Base-by-base conservation (phyloP, 2,797 vertebrate species). In the Gymnocypris eckloni region DNA sequence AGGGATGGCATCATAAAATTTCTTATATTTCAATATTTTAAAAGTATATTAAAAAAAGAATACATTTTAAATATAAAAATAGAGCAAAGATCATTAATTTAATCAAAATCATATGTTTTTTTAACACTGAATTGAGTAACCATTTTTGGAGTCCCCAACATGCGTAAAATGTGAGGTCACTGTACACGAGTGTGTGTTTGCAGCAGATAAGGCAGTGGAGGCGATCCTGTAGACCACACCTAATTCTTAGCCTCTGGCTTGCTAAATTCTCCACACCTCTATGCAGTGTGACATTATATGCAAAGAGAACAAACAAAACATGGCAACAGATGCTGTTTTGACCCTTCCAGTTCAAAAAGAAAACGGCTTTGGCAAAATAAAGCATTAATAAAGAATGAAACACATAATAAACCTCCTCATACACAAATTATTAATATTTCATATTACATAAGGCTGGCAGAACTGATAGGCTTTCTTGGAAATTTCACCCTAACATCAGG, bases 161-260 rank as follows among this genome's bases (percentile, higher is more conserved):
- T 87, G 73, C 52, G 85, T 61, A 81, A 13, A 41, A 72, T 59
- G 76, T 69, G 66, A 69, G 33, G 66, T 69, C 66, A 69, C 33
- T 69, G 66, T 7, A 20, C 33, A 10, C 4, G 54, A 10, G 82
- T 39, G 64, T 84, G 41, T 89, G 85, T 41, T 41, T 80, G 33
- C 18, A 43, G 1, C 22, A 82, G 89, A 89, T 89, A 89, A 88
- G 87, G 43, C 72, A 3, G 25, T 6, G 33, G 16, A 71, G 54
- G 33, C 52, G 2, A 76, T 52, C 84, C 13, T 72, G 22, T 50
- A 76, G 77, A 83, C 85, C 86, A 82, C 90, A 86, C 90, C 88
- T 81, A 48, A 79, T 48, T 52, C 43, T 84, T 33, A 18, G 33
- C 18, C 43, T 79, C 33, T 67, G 48, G 15, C 52, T 41, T 59